Evolutionary conservation across 2,113 vertebrate genomes (phyloP), one percentile per base, ranked within the genome.

Genomic region (Macquaria ambigua): DNA sequence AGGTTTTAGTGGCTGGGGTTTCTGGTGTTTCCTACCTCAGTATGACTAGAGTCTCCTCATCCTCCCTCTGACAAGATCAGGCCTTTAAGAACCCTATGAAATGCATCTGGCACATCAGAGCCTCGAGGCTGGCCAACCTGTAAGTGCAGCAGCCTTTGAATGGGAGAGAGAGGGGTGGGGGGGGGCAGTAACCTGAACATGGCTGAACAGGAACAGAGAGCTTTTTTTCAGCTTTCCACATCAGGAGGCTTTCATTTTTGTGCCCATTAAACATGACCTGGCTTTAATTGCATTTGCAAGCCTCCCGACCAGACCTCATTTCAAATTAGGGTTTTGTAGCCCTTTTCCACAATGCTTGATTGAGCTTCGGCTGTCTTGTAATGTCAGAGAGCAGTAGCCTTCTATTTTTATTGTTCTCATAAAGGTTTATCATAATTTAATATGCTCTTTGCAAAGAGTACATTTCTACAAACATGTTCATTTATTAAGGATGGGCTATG

Each of bases 201-300:
- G 80, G 77, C 81, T 73, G 62, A 88, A 83, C 63, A 82, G 84
- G 67, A 90, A 80, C 75, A 75, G 80, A 76, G 62, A 56, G 69
- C 50, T 34, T 74, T 79, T 89, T 89, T 92, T 70, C 66, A 72
- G 73, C 79, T 93, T 90, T 87, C 86, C 86, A 90, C 92, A 88
- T 84, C 82, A 90, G 76, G 68, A 74, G 73, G 67, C 91, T 92
- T 92, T 86, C 84, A 92, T 92, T 93, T 90, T 78, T 81, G 83
- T 91, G 87, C 84, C 92, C 90, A 91, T 87, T 93, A 90, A 93
- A 93, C 88, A 90, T 84, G 90, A 90, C 87, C 88, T 70, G 52
- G 87, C 81, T 93, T 87, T 94, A 92, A 94, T 93, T 91, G 84
- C 88, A 84, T 94, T 91, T 90, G 58, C 90, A 88, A 90, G 73